Conservation (phyloP, 2,113 vertebrate genomes). For the Phylloscopus trochiloides region DNA sequence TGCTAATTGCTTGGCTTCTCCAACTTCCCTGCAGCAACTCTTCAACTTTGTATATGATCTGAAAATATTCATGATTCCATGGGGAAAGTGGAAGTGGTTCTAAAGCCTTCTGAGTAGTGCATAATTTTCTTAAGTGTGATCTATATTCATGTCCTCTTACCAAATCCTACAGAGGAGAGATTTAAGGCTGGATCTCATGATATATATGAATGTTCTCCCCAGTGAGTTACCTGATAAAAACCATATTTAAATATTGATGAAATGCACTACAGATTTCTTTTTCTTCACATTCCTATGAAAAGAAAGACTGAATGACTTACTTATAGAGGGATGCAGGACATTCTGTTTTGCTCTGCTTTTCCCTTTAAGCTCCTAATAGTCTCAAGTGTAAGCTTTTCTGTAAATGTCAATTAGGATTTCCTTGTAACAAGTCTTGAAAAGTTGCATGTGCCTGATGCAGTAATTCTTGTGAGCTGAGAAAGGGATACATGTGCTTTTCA, state of each 20-base stretch:
- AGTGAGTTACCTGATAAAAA: neutral
- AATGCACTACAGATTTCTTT: neutral
- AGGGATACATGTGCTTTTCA: neutral
- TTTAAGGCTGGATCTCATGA: neutral
- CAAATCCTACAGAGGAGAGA: neutral
- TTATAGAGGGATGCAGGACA: neutral
- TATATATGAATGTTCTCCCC: neutral
- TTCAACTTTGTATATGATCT: neutral
- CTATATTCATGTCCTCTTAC: neutral
- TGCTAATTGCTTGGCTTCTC: constrained; percentile 19
- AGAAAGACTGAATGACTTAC: neutral
- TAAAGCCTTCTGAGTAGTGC: neutral
- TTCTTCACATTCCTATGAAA: neutral
- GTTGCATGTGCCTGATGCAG: neutral
- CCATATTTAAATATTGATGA: neutral
- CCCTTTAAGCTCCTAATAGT: neutral
- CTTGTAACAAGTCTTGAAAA: neutral
- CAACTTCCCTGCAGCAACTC: constrained; percentile 20
- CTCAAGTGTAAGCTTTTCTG: neutral
- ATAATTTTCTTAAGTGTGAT: neutral
- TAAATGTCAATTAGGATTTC: neutral
- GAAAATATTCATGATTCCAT: neutral
- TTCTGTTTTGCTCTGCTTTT: neutral
- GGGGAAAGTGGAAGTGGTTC: neutral
- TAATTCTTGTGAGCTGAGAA: neutral